Evolutionary conservation across 2,113 vertebrate genomes (phyloP).

Genomic region (Gymnocephalus cernua): DNA sequence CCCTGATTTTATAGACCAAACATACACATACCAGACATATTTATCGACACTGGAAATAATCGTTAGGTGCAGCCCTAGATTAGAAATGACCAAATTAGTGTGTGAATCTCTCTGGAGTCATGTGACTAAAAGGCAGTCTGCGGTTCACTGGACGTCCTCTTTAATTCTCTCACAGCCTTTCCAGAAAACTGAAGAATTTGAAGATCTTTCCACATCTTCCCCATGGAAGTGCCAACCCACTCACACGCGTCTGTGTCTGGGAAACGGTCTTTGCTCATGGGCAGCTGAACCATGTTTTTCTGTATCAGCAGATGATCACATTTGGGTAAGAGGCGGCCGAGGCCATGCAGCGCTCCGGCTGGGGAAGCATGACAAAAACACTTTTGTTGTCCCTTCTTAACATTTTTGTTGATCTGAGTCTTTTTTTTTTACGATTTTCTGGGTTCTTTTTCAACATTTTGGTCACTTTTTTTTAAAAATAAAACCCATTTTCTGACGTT

Average conservation of each 20-base stretch:
- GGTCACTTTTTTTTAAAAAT: too few species aligned
- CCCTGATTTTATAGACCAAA: too few species aligned
- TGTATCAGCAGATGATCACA: constrained; percentile 29
- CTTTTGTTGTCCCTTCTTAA: too few species aligned
- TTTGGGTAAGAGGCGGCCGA: background rate
- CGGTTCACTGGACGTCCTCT: background rate
- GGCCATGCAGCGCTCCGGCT: constrained; percentile 26
- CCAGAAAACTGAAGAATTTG: background rate
- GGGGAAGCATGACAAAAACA: too few species aligned
- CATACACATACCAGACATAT: too few species aligned
- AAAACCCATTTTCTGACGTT: too few species aligned
- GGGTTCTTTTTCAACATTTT: too few species aligned
- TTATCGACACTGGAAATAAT: too few species aligned
- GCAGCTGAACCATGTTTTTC: constrained; percentile 30
- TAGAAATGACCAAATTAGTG: too few species aligned
- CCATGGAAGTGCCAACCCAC: constrained; percentile 10
- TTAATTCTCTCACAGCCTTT: background rate
- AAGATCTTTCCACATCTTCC: constrained; percentile 15
- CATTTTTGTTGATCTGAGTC: too few species aligned
- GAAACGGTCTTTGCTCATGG: constrained; percentile 29
- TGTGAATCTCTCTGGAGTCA: background rate
- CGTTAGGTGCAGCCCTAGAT: too few species aligned
- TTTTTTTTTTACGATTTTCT: too few species aligned
- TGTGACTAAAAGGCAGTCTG: background rate
- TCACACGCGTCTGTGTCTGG: constrained; percentile 39